Base-by-base conservation (phyloP, 35 echinoderm and acorn worm species). In the Amphiura filiformis region DNA sequence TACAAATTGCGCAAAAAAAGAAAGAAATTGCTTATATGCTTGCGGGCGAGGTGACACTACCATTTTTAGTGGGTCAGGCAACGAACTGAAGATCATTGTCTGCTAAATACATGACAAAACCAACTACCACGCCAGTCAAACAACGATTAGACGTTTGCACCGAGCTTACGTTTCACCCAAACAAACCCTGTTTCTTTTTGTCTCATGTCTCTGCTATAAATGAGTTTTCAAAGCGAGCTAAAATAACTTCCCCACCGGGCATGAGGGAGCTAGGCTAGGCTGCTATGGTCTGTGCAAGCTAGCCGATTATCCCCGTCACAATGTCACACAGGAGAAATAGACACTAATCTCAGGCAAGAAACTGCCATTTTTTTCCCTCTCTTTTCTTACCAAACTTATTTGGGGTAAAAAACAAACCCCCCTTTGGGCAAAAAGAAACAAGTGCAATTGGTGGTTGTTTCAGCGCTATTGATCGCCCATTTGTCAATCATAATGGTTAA, bases 401-500 rank as follows among this genome's bases (percentile, higher is more conserved):
- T 70, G 28, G 61, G 61, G 61, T 70, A 70, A 70, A 70, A 70
- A 70, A 11, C 9, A 70, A 70, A 11, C 61, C 61, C 61, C 61
- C 61, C 61, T 70, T 70, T 70, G 61, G 61, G 61, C 61, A 70
- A 70, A 70, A 70, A 70, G 61, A 70, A 70, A 70, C 61, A 70
- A 70, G 61, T 70, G 61, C 56, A 30, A 17, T 42, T 39, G 36
- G 36, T 30, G 31, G 79, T 42, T 64, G 56, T 85, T 85, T 64
- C 49, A 37, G n/a, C 23, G 5, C 52, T 36, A 65, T 85, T 85
- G 47, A 65, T 37, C 31, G 32, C 49, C 65, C 32, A 85, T 85
- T 85, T 85, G 83, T 85, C 83, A 85, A 85, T 85, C 64, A 61
- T 85, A 17, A 85, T 35, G 32, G 32, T 30, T 34, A 34, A 85